A percentile compares a stretch with the other conserved stretches of the same genome.
These are phyloP conservation scores for Pseudonaja textilis DNA, from an alignment of 2,113 vertebrate genomes.

Conservation along the genomic window DNA sequence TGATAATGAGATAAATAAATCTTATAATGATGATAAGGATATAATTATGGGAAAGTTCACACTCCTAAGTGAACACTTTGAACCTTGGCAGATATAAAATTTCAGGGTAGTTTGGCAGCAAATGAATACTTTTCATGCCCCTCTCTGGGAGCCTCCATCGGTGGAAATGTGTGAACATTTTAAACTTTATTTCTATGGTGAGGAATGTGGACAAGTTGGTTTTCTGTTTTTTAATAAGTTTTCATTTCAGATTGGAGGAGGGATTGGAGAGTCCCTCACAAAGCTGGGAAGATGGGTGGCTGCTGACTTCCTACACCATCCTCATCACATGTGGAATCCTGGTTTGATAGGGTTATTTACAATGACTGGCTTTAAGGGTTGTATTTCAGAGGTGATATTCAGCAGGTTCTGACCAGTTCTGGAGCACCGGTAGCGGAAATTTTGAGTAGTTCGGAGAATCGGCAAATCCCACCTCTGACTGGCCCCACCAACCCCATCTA, in stretches of 20 bases:
- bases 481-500: too few relatives aligned
- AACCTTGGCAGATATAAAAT: constrained; percentile 58
- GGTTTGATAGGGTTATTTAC: not conserved
- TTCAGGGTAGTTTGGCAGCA: constrained; percentile 53
- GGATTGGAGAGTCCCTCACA: not conserved
- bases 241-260: not conserved
- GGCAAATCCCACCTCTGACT: too few relatives aligned
- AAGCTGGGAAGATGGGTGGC: not conserved
- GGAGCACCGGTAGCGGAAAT: too few relatives aligned
- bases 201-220: not conserved
- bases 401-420: too few relatives aligned
- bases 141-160: constrained; percentile 27
- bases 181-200: constrained; percentile 22
- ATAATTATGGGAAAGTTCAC: constrained; percentile 74
- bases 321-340: not conserved
- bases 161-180: constrained; percentile 3
- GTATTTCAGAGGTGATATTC: too few relatives aligned
- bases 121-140: constrained; percentile 52
- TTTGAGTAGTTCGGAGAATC: too few relatives aligned
- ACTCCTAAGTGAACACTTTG: constrained; percentile 60
- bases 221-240: not conserved
- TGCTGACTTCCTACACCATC: not conserved
- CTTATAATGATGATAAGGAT: constrained; percentile 74
- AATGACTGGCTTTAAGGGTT: not conserved
- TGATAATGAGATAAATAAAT: constrained; percentile 80